A percentile compares a stretch with the other conserved stretches of the same genome.
Conservation (phyloP, 2,113 vertebrate genomes). For the Python bivittatus region DNA sequence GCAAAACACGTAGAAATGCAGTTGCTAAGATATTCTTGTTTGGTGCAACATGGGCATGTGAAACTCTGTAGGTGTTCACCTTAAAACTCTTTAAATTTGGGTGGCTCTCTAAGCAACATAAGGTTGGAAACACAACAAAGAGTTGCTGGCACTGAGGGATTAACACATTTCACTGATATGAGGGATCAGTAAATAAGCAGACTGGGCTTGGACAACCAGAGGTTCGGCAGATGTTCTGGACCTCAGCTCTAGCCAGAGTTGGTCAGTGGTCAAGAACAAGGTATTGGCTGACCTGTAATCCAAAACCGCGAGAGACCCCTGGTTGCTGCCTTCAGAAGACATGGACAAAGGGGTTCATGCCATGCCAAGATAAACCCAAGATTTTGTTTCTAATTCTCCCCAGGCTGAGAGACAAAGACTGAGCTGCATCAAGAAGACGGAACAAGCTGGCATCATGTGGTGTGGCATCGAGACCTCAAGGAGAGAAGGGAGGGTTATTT, state of each 20-base stretch:
- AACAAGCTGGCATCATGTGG: conserved; percentile 22
- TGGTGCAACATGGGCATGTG: not conserved
- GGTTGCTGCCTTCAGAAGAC: not conserved
- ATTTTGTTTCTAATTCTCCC: conserved; percentile 3
- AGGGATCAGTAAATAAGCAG: not conserved
- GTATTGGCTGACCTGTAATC: not conserved
- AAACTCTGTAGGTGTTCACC: not conserved
- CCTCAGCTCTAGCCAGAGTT: not conserved
- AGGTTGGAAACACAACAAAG: not conserved
- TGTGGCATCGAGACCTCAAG: conserved; percentile 4
- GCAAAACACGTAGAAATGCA: too few species aligned
- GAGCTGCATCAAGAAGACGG: conserved; percentile 1
- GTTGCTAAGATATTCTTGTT: not conserved
- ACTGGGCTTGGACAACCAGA: not conserved
- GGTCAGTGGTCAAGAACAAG: not conserved
- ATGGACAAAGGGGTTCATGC: not conserved
- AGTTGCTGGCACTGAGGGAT: too few species aligned
- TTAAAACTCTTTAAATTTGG: not conserved
- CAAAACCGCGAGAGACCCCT: not conserved
- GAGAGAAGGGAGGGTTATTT: conserved; percentile 7
- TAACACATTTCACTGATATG: not conserved
- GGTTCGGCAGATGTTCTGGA: not conserved
- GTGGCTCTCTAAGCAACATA: not conserved
- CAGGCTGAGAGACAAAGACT: conserved; percentile 10
- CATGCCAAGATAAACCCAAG: not conserved